Percentiles rank a stretch among this genome's conserved stretches.
phyloP scores from a whole-genome alignment of 2,797 vertebrate genomes.

The Falco peregrinus region DNA sequence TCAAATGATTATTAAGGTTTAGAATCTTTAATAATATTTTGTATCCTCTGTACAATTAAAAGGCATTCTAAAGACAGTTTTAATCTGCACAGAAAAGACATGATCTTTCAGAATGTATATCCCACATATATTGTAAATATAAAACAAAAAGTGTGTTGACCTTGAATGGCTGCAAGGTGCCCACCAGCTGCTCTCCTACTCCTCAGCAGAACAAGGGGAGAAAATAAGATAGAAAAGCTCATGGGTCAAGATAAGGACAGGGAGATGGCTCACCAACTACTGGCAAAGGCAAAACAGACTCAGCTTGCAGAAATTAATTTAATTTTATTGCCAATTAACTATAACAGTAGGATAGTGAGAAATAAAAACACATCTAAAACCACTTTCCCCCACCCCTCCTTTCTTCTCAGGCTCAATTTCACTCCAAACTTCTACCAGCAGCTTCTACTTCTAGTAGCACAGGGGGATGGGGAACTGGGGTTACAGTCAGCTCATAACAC shows the following conservation, averaged over 20 bases:
- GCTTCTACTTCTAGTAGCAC: not conserved
- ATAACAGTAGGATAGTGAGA: not conserved
- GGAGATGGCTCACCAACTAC: not conserved
- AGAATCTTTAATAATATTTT: not conserved
- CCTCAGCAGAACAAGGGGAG: not conserved
- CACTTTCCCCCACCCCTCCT: not conserved
- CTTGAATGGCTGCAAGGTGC: not conserved
- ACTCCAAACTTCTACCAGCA: not conserved
- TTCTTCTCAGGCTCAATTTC: not conserved
- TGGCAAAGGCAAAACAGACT: not conserved
- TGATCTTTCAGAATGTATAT: not conserved
- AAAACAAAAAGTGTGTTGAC: not conserved
- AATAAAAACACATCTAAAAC: not conserved
- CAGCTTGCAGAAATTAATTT: not conserved
- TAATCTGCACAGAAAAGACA: not conserved
- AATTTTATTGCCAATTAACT: not conserved
- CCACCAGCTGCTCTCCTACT: not conserved
- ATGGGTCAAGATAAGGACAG: not conserved
- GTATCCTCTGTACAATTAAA: not conserved
- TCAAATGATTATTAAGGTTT: not conserved
- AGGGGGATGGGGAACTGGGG: not conserved
- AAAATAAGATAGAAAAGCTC: not conserved
- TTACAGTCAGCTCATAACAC: fast-evolving
- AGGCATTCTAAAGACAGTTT: not conserved
- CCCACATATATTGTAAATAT: not conserved